Evolutionary conservation across 2,797 vertebrate species (phyloP), one percentile per base, ranked within the genome.

Genomic region (Semotilus atromaculatus): DNA sequence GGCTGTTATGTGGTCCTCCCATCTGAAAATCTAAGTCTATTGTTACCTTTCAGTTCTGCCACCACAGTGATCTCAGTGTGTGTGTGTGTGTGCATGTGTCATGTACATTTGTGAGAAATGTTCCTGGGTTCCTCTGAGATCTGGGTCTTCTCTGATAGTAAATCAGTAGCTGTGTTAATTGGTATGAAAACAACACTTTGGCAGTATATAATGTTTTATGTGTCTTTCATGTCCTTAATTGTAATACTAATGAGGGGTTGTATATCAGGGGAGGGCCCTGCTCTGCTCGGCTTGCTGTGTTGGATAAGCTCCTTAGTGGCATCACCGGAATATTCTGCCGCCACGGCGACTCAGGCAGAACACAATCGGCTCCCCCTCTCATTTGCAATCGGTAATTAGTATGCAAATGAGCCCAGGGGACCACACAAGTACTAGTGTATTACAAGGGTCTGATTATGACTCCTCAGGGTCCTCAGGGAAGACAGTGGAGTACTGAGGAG

Each of bases 171-270:
- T 95, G 96, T 97, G 97, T 97, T 99, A 99, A 99, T 98, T 99
- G 98, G 97, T 96, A 97, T 96, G 96, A 99, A 98, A 99, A 97
- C 97, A 99, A 98, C 97, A 96, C 96, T 99, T 98, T 97, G 97
- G 97, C 97, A 99, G 98, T 99, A 99, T 99, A 99, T 99, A 99
- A 99, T 97, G 97, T 99, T 99, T 99, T 99, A 99, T 99, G 97
- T 97, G 96, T 97, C 96, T 97, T 97, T 97, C 96, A 96, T 96
- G 96, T 96, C 96, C 95, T 97, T 98, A 98, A 99, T 99, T 96
- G 97, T 97, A 96, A 96, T 97, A 96, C 97, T 98, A 97, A 97
- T 97, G 95, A 96, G 96, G 95, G 95, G 95, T 96, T 96, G 96
- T 97, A 97, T 96, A 97, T 97, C 96, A 96, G 95, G 93, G 95